phyloP scores from a whole-genome alignment of 2,888 invertebrate species.

The Acleris literana region DNA sequence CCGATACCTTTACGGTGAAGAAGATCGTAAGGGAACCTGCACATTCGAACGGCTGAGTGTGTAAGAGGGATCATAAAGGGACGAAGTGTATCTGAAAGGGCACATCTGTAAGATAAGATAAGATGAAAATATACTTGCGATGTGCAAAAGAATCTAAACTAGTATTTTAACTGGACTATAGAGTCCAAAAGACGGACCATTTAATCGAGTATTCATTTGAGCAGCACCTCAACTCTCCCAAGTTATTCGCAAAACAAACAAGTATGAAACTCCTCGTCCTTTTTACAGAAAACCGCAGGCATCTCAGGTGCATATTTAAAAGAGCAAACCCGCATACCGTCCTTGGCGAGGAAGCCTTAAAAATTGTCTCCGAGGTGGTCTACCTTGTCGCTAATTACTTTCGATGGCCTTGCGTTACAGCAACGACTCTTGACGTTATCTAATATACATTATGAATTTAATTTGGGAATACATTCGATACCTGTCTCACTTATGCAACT shows the following conservation, averaged over 20 bases:
- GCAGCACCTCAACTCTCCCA: slow-evolving; percentile 11
- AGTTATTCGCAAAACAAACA: slow-evolving; percentile 26
- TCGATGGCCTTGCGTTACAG: slow-evolving; percentile 60
- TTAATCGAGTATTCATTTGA: background rate
- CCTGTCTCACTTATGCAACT: slow-evolving; percentile 48
- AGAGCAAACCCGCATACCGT: slow-evolving; percentile 39
- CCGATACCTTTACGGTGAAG: too few species aligned
- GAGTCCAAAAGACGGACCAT: background rate
- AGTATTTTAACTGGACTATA: too few species aligned
- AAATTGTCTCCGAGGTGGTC: slow-evolving; percentile 66
- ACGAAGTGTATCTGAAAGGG: too few species aligned
- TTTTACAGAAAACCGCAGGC: slow-evolving; percentile 45
- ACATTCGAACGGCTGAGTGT: too few species aligned
- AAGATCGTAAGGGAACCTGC: too few species aligned
- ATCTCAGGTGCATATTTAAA: slow-evolving; percentile 32
- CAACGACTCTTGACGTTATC: slow-evolving; percentile 50
- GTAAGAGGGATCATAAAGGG: too few species aligned
- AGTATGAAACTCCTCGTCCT: slow-evolving; percentile 10
- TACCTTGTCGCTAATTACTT: slow-evolving; percentile 59
- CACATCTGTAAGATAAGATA: too few species aligned
- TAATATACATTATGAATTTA: slow-evolving; percentile 55
- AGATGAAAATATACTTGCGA: too few species aligned
- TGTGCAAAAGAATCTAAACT: too few species aligned
- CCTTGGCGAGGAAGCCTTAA: slow-evolving; percentile 65
- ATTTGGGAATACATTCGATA: slow-evolving; percentile 48